phyloP scores from a whole-genome alignment of 2,797 vertebrate species.

The Scleropages formosus region DNA sequence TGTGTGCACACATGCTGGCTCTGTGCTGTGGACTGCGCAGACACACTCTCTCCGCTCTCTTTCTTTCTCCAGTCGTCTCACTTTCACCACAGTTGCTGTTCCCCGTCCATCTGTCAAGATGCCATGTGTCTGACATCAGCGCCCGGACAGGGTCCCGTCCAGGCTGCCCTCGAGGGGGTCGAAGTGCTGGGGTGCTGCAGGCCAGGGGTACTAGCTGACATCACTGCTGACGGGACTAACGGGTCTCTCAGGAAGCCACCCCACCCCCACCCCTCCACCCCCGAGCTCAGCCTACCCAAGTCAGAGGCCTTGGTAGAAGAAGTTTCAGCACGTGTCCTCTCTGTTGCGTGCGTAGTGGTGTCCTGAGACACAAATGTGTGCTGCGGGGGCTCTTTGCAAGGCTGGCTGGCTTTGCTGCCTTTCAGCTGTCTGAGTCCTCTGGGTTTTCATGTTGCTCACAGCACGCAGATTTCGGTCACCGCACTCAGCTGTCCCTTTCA shows the following conservation, averaged over 20 bases:
- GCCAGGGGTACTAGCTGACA: neutral
- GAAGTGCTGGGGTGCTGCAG: neutral
- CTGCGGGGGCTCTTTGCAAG: neutral
- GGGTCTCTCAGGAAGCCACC: neutral
- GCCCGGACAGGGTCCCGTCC: slow-evolving; percentile 55
- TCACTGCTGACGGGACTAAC: neutral
- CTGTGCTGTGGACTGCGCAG: neutral
- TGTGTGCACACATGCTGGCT: slow-evolving; percentile 1
- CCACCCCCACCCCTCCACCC: neutral
- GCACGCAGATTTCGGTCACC: neutral
- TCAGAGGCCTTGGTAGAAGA: slow-evolving; percentile 26
- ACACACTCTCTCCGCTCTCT: slow-evolving; percentile 39
- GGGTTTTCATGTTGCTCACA: neutral
- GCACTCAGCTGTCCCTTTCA: slow-evolving; percentile 7
- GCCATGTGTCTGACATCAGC: slow-evolving; percentile 72
- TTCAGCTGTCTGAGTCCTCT: slow-evolving; percentile 1
- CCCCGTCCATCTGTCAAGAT: slow-evolving; percentile 70
- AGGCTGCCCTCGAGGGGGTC: neutral
- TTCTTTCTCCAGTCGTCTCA: slow-evolving; percentile 54
- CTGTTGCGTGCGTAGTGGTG: slow-evolving; percentile 29
- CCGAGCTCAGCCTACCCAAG: neutral
- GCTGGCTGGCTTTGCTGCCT: neutral
- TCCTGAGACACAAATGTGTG: slow-evolving; percentile 22
- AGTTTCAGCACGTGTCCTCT: slow-evolving; percentile 10
- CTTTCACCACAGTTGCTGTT: slow-evolving; percentile 72